Evolutionary conservation across 2,113 vertebrate genomes (phyloP).

Genomic region (Scomber scombrus): DNA sequence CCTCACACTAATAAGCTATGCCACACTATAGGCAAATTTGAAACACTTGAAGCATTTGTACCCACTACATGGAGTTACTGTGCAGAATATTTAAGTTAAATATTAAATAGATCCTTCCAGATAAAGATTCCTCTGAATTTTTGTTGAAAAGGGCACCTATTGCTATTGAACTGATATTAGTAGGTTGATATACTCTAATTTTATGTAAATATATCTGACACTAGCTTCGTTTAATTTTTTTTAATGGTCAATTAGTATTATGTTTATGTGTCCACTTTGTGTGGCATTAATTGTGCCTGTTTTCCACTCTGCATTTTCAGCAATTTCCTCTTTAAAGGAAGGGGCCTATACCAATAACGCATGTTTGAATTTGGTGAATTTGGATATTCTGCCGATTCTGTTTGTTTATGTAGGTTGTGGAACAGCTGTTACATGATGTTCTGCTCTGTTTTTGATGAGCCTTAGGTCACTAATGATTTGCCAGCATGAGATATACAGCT

Average conservation of each 20-base stretch:
- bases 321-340: background rate
- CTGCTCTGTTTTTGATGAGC: background rate
- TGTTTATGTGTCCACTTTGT: background rate
- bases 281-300: no score
- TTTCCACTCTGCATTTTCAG: background rate
- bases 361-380: background rate
- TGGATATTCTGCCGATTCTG: no score
- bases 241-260: background rate
- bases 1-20: constrained; percentile 46
- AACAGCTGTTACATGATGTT: background rate
- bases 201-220: background rate
- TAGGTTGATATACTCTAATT: no score
- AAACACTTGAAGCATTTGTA: background rate
- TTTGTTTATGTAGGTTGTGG: background rate
- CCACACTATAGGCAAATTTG: background rate
- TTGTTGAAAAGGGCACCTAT: background rate
- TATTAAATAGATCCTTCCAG: background rate
- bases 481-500: background rate
- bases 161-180: background rate
- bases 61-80: background rate
- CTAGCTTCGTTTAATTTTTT: background rate
- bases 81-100: background rate
- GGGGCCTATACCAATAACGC: background rate
- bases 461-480: background rate
- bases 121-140: background rate